Evolutionary conservation across 2,797 vertebrate genomes (phyloP).

Genomic region (Phrynocephalus vlangalii): DNA sequence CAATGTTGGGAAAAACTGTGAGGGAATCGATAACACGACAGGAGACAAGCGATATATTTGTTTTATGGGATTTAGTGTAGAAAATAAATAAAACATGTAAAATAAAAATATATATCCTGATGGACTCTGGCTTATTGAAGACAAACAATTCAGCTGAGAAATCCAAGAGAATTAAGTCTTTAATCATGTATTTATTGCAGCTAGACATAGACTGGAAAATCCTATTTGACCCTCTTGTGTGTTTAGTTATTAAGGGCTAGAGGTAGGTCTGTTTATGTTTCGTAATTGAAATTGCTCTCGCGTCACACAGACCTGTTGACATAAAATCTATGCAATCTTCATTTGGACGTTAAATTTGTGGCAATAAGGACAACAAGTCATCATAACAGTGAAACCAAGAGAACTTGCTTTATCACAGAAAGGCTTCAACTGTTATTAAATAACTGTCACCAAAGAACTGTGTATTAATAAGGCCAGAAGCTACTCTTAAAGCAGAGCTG

Average conservation of each 20-base stretch:
- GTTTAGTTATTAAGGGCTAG: conserved; percentile 46
- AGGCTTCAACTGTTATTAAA: not conserved
- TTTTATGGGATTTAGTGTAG: too few species aligned
- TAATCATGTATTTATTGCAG: conserved; percentile 61
- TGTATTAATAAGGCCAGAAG: not conserved
- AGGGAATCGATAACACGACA: too few species aligned
- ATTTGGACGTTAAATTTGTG: conserved; percentile 18
- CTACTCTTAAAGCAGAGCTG: not conserved
- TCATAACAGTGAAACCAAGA: not conserved
- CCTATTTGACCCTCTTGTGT: conserved; percentile 8
- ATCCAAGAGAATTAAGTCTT: conserved; percentile 66
- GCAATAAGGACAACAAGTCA: conserved; percentile 10
- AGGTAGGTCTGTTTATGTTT: conserved; percentile 34
- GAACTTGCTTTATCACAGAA: not conserved
- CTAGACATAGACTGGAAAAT: conserved; percentile 54
- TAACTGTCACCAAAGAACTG: not conserved
- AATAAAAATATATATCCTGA: not conserved
- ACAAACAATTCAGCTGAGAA: conserved; percentile 48
- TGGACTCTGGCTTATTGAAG: conserved; percentile 56
- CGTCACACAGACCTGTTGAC: conserved; percentile 24
- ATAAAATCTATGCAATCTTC: conserved; percentile 31
- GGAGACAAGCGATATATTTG: too few species aligned
- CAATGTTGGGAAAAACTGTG: too few species aligned
- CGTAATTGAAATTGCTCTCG: conserved; percentile 34
- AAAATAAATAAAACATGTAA: too few species aligned